Evolutionary conservation across 1,140 invertebrate species (phyloP).

Genomic region (Aradophagus sp.): DNA sequence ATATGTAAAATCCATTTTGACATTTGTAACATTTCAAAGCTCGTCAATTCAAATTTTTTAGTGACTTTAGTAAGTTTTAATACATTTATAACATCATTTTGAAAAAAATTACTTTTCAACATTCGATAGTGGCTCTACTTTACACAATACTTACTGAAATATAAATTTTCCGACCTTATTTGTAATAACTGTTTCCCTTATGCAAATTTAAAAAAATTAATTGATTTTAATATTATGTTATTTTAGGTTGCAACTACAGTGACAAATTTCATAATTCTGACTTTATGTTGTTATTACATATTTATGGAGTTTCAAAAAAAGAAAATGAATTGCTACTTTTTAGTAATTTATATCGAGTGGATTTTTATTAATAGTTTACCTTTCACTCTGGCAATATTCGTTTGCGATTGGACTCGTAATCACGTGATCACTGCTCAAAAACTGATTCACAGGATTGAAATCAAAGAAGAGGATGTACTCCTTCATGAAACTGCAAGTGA

Average conservation of each 20-base stretch:
- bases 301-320: constrained; percentile 28
- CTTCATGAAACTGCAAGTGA: constrained; percentile 16
- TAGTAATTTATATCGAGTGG: constrained; percentile 13
- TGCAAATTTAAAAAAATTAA: too few species aligned
- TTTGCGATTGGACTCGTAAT: constrained; percentile 35
- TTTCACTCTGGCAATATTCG: constrained; percentile 8
- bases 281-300: constrained; percentile 32
- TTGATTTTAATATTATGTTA: too few species aligned
- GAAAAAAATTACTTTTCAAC: too few species aligned
- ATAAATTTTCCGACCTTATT: too few species aligned
- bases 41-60: constrained; percentile 19
- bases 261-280: constrained; percentile 21
- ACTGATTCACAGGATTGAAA: constrained; percentile 36
- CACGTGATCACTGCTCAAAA: constrained; percentile 11
- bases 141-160: too few species aligned
- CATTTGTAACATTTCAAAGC: constrained; percentile 23
- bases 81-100: too few species aligned
- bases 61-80: constrained; percentile 7
- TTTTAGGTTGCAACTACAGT: constrained; percentile 28
- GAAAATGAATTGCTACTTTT: constrained; percentile 10
- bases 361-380: constrained; percentile 22
- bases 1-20: constrained; percentile 29
- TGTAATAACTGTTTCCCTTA: too few species aligned
- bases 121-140: too few species aligned
- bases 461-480: constrained; percentile 9